Evolutionary conservation across 2,113 vertebrate genomes (phyloP).

Genomic region (Laticauda laticaudata): DNA sequence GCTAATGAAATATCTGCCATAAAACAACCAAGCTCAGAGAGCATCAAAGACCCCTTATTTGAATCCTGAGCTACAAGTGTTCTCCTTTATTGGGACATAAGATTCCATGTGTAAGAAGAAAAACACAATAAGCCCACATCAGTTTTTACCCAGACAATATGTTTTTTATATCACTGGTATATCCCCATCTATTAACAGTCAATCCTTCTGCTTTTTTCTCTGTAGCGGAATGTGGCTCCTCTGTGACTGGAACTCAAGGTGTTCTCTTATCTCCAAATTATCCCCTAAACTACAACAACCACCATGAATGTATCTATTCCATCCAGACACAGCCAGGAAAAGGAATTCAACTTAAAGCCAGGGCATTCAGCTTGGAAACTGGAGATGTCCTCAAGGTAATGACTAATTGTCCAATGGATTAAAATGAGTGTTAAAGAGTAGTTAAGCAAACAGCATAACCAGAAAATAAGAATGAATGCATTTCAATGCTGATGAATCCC

Average conservation of each 20-base stretch:
- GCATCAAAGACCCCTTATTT: too few species aligned
- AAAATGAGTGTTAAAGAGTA: background rate
- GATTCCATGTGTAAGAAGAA: background rate
- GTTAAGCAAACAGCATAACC: background rate
- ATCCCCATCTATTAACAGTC: background rate
- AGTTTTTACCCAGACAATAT: background rate
- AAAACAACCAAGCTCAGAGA: too few species aligned
- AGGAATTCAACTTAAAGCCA: slow-evolving; percentile 91
- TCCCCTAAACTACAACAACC: slow-evolving; percentile 92
- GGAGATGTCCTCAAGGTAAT: slow-evolving; percentile 92
- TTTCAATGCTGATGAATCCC: background rate
- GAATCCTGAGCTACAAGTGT: too few species aligned
- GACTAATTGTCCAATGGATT: fast-evolving
- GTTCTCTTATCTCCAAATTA: slow-evolving; percentile 97
- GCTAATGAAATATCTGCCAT: too few species aligned
- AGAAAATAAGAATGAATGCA: background rate
- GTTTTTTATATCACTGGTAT: fast-evolving
- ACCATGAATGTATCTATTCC: slow-evolving; percentile 98
- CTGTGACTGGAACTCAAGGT: slow-evolving; percentile 93
- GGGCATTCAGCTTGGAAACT: slow-evolving; percentile 86
- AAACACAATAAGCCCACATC: background rate
- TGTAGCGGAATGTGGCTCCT: slow-evolving; percentile 94
- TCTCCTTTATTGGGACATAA: background rate
- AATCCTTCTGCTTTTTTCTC: slow-evolving; percentile 49
- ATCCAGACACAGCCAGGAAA: slow-evolving; percentile 97